Evolutionary conservation across 2,888 invertebrate species (phyloP).

Genomic region (Mellilla xanthometata): DNA sequence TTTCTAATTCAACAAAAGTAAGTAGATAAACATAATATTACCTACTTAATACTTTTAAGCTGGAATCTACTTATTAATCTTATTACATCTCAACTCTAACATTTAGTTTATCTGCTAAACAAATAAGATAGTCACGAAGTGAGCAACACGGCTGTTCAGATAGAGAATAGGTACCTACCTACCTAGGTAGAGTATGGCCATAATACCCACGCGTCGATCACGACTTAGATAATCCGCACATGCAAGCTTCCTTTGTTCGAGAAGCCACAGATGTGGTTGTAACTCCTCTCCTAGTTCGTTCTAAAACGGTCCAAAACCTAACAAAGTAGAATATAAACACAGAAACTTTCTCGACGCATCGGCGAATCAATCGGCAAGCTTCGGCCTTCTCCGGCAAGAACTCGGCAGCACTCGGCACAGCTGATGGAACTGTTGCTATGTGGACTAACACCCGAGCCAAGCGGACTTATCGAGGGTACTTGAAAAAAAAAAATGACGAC

Average conservation of each 20-base stretch:
- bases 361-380: slow-evolving; percentile 56
- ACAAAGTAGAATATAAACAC: slow-evolving; percentile 38
- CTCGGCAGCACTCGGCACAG: slow-evolving; percentile 56
- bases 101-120: no score
- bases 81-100: no score
- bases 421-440: slow-evolving; percentile 79
- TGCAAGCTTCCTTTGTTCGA: slow-evolving; percentile 9
- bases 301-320: slow-evolving; percentile 24
- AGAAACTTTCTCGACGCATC: slow-evolving; percentile 46
- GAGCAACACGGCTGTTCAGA: no score
- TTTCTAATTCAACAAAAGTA: no score
- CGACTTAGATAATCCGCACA: background rate
- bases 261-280: slow-evolving; percentile 1
- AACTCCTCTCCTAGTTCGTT: slow-evolving; percentile 18
- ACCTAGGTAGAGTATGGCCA: background rate
- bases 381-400: slow-evolving; percentile 43
- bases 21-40: no score
- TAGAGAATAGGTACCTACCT: no score
- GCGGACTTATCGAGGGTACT: slow-evolving; percentile 42
- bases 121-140: background rate
- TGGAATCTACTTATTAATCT: no score
- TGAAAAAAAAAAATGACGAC: no score
- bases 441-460: slow-evolving; percentile 49
- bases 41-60: no score
- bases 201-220: slow-evolving; percentile 6